Conservation (phyloP, 2,113 vertebrate species). For the Spea multiplicata region DNA sequence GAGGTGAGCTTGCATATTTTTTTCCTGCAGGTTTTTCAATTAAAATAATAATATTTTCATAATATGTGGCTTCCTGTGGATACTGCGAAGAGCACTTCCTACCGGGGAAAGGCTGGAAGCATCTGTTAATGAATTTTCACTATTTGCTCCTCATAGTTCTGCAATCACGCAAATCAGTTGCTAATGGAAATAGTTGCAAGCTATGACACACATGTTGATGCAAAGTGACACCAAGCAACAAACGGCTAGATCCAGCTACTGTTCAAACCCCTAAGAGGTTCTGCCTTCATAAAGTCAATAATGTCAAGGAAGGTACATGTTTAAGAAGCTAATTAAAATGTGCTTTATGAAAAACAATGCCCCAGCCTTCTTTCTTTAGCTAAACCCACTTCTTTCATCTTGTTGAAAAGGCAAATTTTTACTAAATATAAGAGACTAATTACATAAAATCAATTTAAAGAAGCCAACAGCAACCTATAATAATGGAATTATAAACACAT, state of each 20-base stretch:
- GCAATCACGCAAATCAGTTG: background rate
- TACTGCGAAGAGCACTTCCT: background rate
- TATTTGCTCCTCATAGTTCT: background rate
- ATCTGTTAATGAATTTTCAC: background rate
- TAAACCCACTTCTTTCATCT: no score
- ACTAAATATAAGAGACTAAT: no score
- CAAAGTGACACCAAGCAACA: background rate
- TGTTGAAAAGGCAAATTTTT: no score
- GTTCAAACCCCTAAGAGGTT: background rate
- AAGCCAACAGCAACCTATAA: no score
- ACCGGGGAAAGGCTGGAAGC: background rate
- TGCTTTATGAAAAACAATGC: no score
- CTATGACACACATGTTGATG: background rate
- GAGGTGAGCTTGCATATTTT: background rate
- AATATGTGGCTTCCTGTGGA: background rate
- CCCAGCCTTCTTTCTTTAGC: no score
- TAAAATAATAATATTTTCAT: slow-evolving; percentile 4
- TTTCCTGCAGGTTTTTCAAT: slow-evolving; percentile 5
- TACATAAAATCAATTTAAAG: no score
- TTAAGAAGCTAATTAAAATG: background rate
- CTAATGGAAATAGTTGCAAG: background rate
- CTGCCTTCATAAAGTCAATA: background rate
- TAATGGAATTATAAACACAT: no score
- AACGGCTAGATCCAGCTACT: background rate
- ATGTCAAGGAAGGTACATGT: background rate